Evolutionary conservation across 2,888 invertebrate species (phyloP), one percentile per base, ranked within the genome.

Genomic region (Sinopyrophorus schimmeli): DNA sequence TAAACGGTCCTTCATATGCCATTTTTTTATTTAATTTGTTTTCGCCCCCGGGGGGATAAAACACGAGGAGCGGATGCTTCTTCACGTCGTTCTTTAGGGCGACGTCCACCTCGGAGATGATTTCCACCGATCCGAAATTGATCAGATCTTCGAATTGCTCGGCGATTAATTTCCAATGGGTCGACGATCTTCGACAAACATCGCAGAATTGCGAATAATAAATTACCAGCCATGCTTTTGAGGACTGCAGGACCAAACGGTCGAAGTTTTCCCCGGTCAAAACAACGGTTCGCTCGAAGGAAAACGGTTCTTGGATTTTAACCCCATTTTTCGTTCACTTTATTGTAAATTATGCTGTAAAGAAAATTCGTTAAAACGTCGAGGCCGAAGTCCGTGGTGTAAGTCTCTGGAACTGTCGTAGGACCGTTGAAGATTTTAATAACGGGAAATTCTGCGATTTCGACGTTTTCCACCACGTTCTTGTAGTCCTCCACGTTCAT

Each of bases 161-260:
- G 11, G 96, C 95, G 1, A 95, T 96, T 63, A 86, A 82, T 3
- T 87, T 87, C 95, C 95, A 97, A 53, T 93, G 87, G 0, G 96
- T 95, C 46, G 87, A 94, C 38, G 96, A 77, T 67, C 86, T 91
- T 76, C 95, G 93, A 76, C 93, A 94, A 71, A 93, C 92, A 3
- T 92, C 91, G 68, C 92, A 93, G 87, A 92, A 92, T 0, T 89
- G 89, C 2, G 95, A 95, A 71, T 83, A 95, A 80, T 96, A 96
- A 72, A 95, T 93, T 1, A 97, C 92, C 61, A 97, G 74, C 94
- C 95, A 96, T 68, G 92, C 79, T 65, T 95, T 94, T 5, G 92
- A 88, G 24, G 92, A 91, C 58, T 89, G 80, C 59, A 94, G 69
- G 10, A 97, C 94, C 37, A 86, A 71, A 68, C 89, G 83, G 53